phyloP scores from a whole-genome alignment of 2,113 vertebrate species.

The Gymnorhina tibicen region DNA sequence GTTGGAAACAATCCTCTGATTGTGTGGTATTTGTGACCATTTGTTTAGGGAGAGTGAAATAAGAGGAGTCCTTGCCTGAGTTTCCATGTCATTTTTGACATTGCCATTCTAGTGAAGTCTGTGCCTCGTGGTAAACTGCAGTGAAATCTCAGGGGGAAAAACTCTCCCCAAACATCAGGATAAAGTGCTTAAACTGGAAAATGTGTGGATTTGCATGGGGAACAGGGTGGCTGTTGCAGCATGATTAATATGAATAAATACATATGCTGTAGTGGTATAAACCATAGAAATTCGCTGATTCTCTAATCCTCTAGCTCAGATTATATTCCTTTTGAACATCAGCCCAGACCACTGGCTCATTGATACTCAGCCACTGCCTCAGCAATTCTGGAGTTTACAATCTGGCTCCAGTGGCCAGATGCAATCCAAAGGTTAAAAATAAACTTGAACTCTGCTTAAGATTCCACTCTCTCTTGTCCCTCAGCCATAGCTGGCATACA shows the following conservation, averaged over 20 bases:
- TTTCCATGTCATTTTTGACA: not conserved
- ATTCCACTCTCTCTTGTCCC: not conserved
- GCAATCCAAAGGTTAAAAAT: not conserved
- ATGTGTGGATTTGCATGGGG: not conserved
- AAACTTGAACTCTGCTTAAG: not conserved
- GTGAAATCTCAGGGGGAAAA: not conserved
- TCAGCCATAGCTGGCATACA: not conserved
- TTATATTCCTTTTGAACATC: not conserved
- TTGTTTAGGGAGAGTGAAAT: not conserved
- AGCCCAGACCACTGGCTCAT: not conserved
- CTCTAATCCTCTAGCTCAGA: not conserved
- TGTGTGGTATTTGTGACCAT: not conserved
- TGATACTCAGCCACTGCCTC: not conserved
- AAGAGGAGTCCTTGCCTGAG: not conserved
- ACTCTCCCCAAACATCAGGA: not conserved
- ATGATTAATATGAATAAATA: not conserved
- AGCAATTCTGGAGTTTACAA: not conserved
- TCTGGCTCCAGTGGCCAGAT: not conserved
- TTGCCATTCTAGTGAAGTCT: not conserved
- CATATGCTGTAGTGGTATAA: not conserved
- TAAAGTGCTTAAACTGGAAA: not conserved
- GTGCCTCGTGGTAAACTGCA: not conserved
- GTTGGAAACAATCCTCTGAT: not conserved
- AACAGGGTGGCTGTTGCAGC: accelerated
- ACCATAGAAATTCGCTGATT: not conserved